Evolutionary conservation across 2,888 invertebrate species (phyloP), one percentile per base, ranked within the genome.

Genomic region (Muscina levida): DNA sequence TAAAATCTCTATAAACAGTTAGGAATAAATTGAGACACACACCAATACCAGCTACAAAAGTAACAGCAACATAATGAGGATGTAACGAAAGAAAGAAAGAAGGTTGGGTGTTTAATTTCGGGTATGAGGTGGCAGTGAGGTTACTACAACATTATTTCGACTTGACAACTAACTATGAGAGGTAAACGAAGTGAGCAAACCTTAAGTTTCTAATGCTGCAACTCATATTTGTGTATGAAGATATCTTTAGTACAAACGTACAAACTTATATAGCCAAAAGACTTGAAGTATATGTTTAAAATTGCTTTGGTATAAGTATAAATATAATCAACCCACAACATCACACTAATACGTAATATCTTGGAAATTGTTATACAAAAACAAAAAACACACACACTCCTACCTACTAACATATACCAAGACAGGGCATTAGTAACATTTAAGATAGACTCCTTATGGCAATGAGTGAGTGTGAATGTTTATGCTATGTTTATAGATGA

Each of bases 331-430:
- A 39, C 42, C 62, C 62, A 62, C 62, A 62, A 62, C 86, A 86
- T 86, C 86, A 85, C 83, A 83, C 85, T 86, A 86, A 85, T 86
- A 83, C 85, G 82, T 39, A 42, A 22, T 62, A 62, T 62, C 62
- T 62, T 42, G 10, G 42, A 62, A 62, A 62, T 37, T 42, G 11
- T 19, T 71, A 51, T 70, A 79, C 77, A 82, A 42, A 3, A 8
- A 31, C 31, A 31, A 8, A 8, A 31, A 8, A 77, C 70, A 76
- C 10, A 78, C 56, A 78, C 72, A 76, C 72, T 70, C 56, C 73
- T 65, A 48, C 48, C 51, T 15, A 71, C 46, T 53, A 31, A 53
- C 46, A 81, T 79, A 17, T 8, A 67, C 17, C 48, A 65, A 70
- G 13, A 62, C 37, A 62, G 31, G 42, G 39, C 62, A 62, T 62